Base-by-base conservation (phyloP, 2,113 vertebrate genomes). In the Alectura lathami region DNA sequence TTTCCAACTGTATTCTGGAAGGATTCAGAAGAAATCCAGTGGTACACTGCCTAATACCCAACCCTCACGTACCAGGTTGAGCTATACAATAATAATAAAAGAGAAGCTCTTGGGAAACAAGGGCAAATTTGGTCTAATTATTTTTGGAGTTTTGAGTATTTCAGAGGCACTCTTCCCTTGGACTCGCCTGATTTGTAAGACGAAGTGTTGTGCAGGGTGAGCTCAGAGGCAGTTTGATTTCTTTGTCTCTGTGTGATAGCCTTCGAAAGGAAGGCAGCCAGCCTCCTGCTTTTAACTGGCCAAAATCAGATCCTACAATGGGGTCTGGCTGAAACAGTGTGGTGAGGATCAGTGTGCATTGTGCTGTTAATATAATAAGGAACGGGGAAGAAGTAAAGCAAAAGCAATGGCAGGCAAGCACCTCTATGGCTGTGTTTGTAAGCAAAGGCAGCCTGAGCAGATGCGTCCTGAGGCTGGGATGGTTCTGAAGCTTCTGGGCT, bases 31-130 rank as follows among this genome's bases (percentile, higher is more conserved):
- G 24, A 27, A 89, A 26, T 43, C 75, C 73, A 14, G 68, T 60
- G 34, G 27, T 43, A 22, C 0, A 1, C 21, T 32, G 30, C 16
- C 43, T 32, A 38, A 27, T 34, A 38, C 9, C 18, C 3, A 78
- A 26, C 40, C 18, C 18, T 48, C 12, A 54, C 32, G 43, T 13
- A 4, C 16, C 30, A 64, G 51, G 3, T 17, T 4, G 8, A 64
- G 68, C 42, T 88, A 14, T 14, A 20, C 14, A 34, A 8, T 22
- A 38, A 32, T 17, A 57, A 59, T 43, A n/a, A 67, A 29, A 6
- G 20, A 73, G 48, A 9, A 59, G 47, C 10, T 76, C 86, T 78
- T 34, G 59, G 57, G 76, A 92, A 83, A 48, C 23, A 63, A 54
- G 29, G 14, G 8, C 26, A 10, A 66, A 26, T 50, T 40, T 43